These are phyloP conservation scores for Drosophila micromelanica DNA, from an alignment of 1,140 invertebrate genomes.

Conservation along the genomic window DNA sequence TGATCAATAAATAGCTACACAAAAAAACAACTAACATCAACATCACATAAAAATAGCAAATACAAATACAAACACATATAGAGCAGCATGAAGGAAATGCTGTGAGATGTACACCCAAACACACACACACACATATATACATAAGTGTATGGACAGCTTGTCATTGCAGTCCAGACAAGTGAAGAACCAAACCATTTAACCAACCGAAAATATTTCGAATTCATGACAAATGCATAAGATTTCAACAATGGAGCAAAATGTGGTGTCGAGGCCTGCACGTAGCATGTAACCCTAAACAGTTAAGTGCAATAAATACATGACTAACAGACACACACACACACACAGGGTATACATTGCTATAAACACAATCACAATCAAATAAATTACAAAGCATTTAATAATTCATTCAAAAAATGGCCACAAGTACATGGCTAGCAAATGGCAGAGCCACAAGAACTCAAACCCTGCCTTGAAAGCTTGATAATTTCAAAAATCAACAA, in stretches of 20 bases:
- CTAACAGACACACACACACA: slow-evolving; percentile 1
- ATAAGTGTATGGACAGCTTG: slow-evolving; percentile 29
- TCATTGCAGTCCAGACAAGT: slow-evolving; percentile 36
- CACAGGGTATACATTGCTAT: slow-evolving; percentile 27
- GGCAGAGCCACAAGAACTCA: slow-evolving; percentile 31
- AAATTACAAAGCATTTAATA: slow-evolving; percentile 82
- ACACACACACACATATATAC: slow-evolving; percentile 10
- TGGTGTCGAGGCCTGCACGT: slow-evolving; percentile 22
- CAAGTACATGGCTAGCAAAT: slow-evolving; percentile 54
- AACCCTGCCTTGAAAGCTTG: slow-evolving; percentile 52
- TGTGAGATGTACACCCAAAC: slow-evolving; percentile 36
- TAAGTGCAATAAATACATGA: slow-evolving; percentile 80
- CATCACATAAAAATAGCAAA: slow-evolving; percentile 34
- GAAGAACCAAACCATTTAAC: slow-evolving; percentile 41
- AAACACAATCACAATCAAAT: slow-evolving; percentile 78
- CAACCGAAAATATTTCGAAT: slow-evolving; percentile 80
- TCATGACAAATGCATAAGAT: slow-evolving; percentile 83
- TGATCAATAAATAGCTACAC: slow-evolving; percentile 74
- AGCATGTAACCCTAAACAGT: slow-evolving; percentile 73
- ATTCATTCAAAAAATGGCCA: slow-evolving; percentile 78
- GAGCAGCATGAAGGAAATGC: slow-evolving; percentile 47
- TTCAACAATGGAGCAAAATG: slow-evolving; percentile 62
- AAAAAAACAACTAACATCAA: slow-evolving; percentile 45
- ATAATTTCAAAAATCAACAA: slow-evolving; percentile 83
- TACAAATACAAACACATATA: slow-evolving; percentile 11